Conservation (phyloP, 1,140 invertebrate species). For the Linepithema humile region DNA sequence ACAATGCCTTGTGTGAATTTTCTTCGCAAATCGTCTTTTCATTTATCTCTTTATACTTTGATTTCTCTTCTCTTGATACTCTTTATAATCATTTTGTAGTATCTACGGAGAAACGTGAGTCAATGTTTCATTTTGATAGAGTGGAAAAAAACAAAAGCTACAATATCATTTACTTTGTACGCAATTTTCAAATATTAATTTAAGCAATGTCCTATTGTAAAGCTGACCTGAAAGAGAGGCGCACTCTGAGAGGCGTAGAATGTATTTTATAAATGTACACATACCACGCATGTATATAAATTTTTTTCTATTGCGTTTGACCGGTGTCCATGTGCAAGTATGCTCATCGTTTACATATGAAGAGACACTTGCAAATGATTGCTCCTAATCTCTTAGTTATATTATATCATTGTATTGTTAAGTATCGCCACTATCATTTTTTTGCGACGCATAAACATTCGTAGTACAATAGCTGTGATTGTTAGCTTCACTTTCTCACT, state of each 20-base stretch:
- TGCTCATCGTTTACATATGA: background rate
- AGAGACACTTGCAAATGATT: constrained; percentile 10
- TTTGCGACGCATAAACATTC: constrained; percentile 54
- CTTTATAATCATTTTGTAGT: background rate
- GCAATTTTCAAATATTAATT: constrained; percentile 29
- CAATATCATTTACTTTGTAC: constrained; percentile 10
- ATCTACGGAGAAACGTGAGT: background rate
- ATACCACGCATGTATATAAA: constrained; percentile 26
- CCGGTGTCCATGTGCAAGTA: background rate
- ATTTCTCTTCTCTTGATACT: constrained; percentile 10
- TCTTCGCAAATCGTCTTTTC: background rate
- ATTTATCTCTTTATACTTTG: background rate
- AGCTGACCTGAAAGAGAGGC: background rate
- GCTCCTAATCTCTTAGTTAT: constrained; percentile 38
- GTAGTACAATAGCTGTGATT: constrained; percentile 80
- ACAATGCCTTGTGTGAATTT: constrained; percentile 11
- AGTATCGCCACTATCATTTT: constrained; percentile 54
- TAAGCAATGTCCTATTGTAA: constrained; percentile 18
- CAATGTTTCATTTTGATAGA: constrained; percentile 10
- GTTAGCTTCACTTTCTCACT: constrained; percentile 72
- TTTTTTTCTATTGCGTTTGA: constrained; percentile 56
- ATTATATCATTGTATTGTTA: constrained; percentile 14
- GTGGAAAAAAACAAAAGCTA: background rate
- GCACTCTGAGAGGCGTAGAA: constrained; percentile 32
- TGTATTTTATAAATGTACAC: constrained; percentile 62